Conservation (phyloP, 1,140 invertebrate species). For the Lordiphosa mommai region DNA sequence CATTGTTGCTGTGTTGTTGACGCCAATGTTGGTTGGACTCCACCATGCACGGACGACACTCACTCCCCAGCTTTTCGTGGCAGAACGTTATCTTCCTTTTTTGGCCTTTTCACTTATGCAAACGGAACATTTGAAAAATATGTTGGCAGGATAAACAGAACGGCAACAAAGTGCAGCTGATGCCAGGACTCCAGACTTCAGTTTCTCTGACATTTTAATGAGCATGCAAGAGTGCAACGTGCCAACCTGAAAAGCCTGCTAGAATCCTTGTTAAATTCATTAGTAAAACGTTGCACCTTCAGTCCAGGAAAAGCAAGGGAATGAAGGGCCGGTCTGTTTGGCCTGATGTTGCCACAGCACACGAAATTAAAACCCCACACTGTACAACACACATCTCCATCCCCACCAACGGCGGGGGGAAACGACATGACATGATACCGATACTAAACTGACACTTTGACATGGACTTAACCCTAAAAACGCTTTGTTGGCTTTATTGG, state of each 20-base stretch:
- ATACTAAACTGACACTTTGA: conserved; percentile 80
- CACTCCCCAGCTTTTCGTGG: background rate
- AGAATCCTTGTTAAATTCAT: conserved; percentile 73
- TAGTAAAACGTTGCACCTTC: conserved; percentile 75
- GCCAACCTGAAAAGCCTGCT: conserved; percentile 15
- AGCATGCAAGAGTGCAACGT: conserved; percentile 70
- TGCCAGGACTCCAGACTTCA: conserved; percentile 41
- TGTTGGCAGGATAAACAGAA: conserved; percentile 71
- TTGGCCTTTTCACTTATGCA: conserved; percentile 74
- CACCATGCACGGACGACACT: too few relatives aligned
- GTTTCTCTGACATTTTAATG: conserved; percentile 70
- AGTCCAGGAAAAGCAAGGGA: conserved; percentile 23
- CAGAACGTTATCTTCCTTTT: conserved; percentile 62
- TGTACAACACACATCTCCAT: background rate
- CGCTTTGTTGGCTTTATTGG: conserved; percentile 77
- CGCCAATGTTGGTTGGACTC: conserved; percentile 56
- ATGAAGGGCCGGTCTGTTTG: conserved; percentile 43
- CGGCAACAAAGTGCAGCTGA: conserved; percentile 71
- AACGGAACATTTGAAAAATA: conserved; percentile 74
- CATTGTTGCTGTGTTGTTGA: conserved; percentile 62
- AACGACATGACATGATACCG: conserved; percentile 79
- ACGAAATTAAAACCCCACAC: conserved; percentile 64
- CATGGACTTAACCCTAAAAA: conserved; percentile 79
- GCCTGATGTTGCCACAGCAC: conserved; percentile 68
- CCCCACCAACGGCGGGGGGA: conserved; percentile 13